Conservation (phyloP, 2,797 vertebrate species). For the Hephaestus fuliginosus region DNA sequence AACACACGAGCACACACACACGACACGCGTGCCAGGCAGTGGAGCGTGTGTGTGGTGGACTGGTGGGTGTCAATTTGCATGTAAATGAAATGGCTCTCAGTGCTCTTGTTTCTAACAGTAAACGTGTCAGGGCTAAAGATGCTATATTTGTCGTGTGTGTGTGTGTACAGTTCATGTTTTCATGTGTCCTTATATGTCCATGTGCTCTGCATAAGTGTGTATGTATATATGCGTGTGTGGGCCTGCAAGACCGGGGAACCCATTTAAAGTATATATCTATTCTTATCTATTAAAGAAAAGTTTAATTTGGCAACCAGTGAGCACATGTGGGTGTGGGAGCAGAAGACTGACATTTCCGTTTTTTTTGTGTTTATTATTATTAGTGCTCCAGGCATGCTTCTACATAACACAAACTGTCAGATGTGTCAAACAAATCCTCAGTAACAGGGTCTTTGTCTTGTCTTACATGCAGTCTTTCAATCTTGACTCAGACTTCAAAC, state of each 20-base stretch:
- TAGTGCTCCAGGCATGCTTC: constrained; percentile 37
- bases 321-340: constrained; percentile 44
- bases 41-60: constrained; percentile 45
- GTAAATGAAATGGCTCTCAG: constrained; percentile 74
- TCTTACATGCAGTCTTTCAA: constrained; percentile 9
- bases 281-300: background rate
- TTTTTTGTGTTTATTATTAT: constrained; percentile 45
- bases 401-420: constrained; percentile 53
- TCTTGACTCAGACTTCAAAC: constrained; percentile 1
- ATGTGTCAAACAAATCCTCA: constrained; percentile 39
- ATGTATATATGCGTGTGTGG: constrained; percentile 4
- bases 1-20: constrained; percentile 3
- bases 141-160: constrained; percentile 30
- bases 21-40: constrained; percentile 5
- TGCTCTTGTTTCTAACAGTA: constrained; percentile 66
- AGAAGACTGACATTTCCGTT: constrained; percentile 44
- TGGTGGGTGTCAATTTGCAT: constrained; percentile 80
- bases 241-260: constrained; percentile 26
- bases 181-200: constrained; percentile 13
- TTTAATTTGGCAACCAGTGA: constrained; percentile 43
- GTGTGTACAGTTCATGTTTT: constrained; percentile 33
- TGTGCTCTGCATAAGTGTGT: constrained; percentile 13
- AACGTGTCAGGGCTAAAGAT: constrained; percentile 58
- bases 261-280: constrained; percentile 11
- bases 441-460: constrained; percentile 19